Base-by-base conservation (phyloP, 92 coral and sea anemone genomes). In the Phymanthus crucifer region DNA sequence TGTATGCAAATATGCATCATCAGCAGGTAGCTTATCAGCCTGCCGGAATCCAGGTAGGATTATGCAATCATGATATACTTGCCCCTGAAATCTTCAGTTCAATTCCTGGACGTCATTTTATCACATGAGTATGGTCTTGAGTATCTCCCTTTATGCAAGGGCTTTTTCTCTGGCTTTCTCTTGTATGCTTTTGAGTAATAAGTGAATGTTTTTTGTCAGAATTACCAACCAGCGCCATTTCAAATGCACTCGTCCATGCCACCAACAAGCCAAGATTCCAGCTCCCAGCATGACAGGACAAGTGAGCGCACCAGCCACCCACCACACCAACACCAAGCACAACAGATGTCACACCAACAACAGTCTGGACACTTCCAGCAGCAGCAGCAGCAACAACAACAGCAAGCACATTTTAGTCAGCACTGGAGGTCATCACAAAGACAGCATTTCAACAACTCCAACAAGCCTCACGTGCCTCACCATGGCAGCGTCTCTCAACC, bases 41-140 rank as follows among this genome's bases (percentile, higher is more conserved):
- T 9, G 76, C 75, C 17, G 89, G 80, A 35, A 40, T 88, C 72
- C 89, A 84, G 92, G 92, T 84, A 61, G 64, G 13, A 3, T 29
- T 26, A 27, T 11, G 19, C 32, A 61, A 7, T 29, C 2, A 27
- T 1, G 35, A 6, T 58, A 3, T 2, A 17, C 66, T n/a, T 21
- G 66, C 32, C 29, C 2, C 31, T 58, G 21, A 0, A n/a, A 21
- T 16, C 12, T n/a, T 58, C 11, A 11, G 45, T 38, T 38, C 10
- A 5, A 38, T 38, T 38, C 45, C 45, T 0, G 45, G 45, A 38
- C 45, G 5, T 38, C 18, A 14, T 6, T 3, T 50, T 50, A 21
- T 6, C 58, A 50, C 3, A 13, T 50, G 23, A 14, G 23, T 11
- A 38, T 6, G 45, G 45, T 5, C 10, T n/a, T n/a, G n/a, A n/a